These are phyloP conservation scores for Melopsittacus undulatus DNA, from an alignment of 2,797 vertebrate species.

Conservation along the genomic window DNA sequence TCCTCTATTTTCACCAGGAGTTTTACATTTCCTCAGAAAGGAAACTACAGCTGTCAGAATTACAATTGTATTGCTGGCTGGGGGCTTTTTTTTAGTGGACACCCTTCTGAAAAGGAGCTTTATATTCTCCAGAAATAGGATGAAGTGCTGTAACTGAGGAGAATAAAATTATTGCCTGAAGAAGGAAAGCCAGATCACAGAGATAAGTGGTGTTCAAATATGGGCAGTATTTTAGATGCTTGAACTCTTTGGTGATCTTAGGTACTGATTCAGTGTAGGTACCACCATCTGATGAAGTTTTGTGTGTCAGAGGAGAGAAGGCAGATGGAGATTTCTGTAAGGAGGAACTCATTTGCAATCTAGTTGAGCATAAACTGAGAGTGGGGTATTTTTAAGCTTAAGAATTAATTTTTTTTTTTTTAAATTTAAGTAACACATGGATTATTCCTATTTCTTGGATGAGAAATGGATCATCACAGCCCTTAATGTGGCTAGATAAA, in stretches of 20 bases:
- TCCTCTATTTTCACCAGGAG: not conserved
- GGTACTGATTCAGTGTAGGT: not conserved
- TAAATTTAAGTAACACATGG: slow-evolving; percentile 74
- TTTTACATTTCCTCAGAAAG: not conserved
- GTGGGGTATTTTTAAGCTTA: not conserved
- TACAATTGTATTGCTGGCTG: not conserved
- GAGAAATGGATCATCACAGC: slow-evolving; percentile 77
- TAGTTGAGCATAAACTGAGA: not conserved
- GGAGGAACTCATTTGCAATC: not conserved
- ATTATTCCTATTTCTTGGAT: slow-evolving; percentile 82
- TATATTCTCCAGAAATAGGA: not conserved
- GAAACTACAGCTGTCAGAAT: not conserved
- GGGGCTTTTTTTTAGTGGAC: not conserved
- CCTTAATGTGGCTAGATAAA: slow-evolving; percentile 77
- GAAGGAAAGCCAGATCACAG: not conserved
- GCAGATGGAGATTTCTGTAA: not conserved
- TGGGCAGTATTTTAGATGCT: not conserved
- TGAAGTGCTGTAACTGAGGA: not conserved
- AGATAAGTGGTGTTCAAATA: not conserved
- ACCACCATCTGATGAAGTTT: not conserved
- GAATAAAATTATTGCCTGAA: not conserved
- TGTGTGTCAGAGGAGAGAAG: not conserved
- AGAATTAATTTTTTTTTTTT: not conserved
- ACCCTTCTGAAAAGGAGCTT: not conserved
- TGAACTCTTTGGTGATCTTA: not conserved